Evolutionary conservation across 2,113 vertebrate species (phyloP).

Genomic region (Rhinoptilus africanus): DNA sequence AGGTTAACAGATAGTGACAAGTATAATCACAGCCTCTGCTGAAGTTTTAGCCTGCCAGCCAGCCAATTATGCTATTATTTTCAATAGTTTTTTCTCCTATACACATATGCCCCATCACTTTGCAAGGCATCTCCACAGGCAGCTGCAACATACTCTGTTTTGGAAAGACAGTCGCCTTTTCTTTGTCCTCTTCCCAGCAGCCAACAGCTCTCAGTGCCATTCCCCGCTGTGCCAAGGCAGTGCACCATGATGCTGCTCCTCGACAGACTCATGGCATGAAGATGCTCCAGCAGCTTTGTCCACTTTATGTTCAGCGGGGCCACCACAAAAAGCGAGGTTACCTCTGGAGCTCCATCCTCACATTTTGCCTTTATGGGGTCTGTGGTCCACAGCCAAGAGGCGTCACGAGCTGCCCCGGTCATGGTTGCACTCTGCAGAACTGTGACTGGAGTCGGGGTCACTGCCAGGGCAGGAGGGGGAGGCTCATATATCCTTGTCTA

Average conservation of each 20-base stretch:
- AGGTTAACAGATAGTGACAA: constrained; percentile 55
- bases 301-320: neutral
- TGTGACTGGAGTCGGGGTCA: neutral
- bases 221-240: neutral
- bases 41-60: constrained; percentile 20
- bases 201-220: neutral
- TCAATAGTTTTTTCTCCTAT: neutral
- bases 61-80: neutral
- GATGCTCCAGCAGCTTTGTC: neutral
- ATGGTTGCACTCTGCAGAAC: neutral
- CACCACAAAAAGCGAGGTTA: neutral
- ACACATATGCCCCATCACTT: neutral
- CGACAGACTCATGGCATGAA: fast-evolving
- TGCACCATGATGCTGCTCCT: neutral
- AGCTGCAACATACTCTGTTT: neutral
- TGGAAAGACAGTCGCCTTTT: neutral
- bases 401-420: neutral
- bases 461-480: neutral
- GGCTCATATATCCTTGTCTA: neutral
- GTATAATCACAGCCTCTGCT: constrained; percentile 17
- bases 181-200: neutral
- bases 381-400: neutral
- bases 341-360: neutral
- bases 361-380: neutral
- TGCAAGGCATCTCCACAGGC: neutral